Evolutionary conservation across 2,888 invertebrate species (phyloP).

Genomic region (Allolobophora icterica): DNA sequence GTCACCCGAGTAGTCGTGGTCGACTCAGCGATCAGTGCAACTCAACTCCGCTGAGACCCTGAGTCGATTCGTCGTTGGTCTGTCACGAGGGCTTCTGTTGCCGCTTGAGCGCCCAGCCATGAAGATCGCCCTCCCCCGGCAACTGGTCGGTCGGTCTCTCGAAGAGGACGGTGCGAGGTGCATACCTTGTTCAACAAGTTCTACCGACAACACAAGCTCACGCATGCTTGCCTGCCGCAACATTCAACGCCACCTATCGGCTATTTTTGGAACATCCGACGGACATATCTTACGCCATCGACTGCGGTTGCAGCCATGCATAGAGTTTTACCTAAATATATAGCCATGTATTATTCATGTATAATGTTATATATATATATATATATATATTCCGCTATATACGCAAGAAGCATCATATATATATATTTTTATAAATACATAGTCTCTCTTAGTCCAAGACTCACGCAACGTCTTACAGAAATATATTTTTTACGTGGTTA

Average conservation of each 20-base stretch:
- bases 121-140: not conserved
- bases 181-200: conserved; percentile 22
- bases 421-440: too few relatives aligned
- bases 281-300: not conserved
- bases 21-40: not conserved
- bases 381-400: not conserved
- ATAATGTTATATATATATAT: not conserved
- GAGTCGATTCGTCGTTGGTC: not conserved
- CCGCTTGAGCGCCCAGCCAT: conserved; percentile 27
- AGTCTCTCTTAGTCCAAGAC: too few relatives aligned
- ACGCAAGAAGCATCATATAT: not conserved
- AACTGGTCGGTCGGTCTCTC: not conserved
- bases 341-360: too few relatives aligned
- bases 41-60: not conserved
- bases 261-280: not conserved
- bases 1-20: not conserved
- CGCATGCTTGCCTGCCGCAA: not conserved
- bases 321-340: not conserved
- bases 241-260: not conserved
- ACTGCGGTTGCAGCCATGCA: not conserved
- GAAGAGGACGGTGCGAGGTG: not conserved
- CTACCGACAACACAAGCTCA: not conserved
- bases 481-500: not conserved
- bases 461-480: not conserved
- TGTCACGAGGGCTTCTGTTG: not conserved